Conservation (phyloP, 2,797 vertebrate genomes). For the Tadarida brasiliensis region DNA sequence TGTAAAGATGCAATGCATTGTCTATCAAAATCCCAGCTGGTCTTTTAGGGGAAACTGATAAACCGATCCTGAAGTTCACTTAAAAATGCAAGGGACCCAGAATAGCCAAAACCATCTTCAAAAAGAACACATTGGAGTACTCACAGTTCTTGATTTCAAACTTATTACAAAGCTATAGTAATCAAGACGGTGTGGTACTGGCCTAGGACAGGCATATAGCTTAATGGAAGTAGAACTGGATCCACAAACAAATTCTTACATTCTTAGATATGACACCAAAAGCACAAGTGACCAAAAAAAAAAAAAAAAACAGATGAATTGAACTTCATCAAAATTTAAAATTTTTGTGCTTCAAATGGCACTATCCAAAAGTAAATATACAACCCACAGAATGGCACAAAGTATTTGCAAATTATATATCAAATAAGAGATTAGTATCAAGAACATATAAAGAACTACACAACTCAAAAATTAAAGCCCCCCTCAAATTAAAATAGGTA, state of each 20-base stretch:
- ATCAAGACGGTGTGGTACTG: neutral
- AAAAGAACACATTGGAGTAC: neutral
- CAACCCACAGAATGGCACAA: neutral
- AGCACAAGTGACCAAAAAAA: neutral
- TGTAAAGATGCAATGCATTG: neutral
- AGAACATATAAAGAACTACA: neutral
- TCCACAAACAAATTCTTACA: neutral
- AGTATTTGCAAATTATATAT: constrained; percentile 3
- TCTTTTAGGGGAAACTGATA: neutral
- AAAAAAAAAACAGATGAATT: neutral
- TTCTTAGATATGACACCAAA: neutral
- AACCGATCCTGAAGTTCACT: neutral
- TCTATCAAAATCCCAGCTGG: neutral
- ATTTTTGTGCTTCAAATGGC: neutral
- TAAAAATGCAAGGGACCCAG: neutral
- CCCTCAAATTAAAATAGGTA: neutral
- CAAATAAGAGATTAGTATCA: neutral
- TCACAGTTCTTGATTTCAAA: neutral
- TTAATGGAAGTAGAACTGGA: neutral
- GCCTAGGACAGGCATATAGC: neutral
- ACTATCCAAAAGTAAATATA: neutral
- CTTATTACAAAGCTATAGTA: neutral
- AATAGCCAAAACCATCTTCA: neutral
- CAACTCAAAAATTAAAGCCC: neutral
- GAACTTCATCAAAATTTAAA: neutral